Conservation (phyloP, 2,113 vertebrate genomes). For the Condylura cristata region DNA sequence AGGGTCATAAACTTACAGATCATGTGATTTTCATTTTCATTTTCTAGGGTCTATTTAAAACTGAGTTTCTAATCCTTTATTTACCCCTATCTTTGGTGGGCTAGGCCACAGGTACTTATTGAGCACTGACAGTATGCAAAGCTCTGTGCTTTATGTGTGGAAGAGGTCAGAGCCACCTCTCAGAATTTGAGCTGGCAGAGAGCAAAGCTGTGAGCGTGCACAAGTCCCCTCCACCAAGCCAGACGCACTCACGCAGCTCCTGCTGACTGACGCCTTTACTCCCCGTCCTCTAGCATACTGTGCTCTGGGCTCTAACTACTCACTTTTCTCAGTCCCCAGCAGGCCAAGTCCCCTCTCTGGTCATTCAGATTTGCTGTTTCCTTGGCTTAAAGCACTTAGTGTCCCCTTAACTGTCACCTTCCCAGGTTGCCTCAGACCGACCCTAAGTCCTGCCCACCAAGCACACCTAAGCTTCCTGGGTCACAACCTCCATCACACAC, state of each 20-base stretch:
- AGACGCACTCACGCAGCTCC: fast-evolving
- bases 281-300: neutral
- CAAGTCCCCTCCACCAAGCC: too few relatives aligned
- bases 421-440: neutral
- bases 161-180: neutral
- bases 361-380: neutral
- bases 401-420: neutral
- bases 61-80: neutral
- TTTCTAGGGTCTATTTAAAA: neutral
- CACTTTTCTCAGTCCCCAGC: neutral
- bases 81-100: neutral
- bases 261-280: neutral
- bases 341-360: neutral
- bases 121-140: conserved; percentile 5
- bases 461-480: neutral
- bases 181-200: neutral
- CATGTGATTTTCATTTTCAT: conserved; percentile 25
- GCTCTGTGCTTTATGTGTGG: neutral
- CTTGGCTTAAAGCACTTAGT: neutral
- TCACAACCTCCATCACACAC: fast-evolving
- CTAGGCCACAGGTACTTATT: neutral
- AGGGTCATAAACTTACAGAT: conserved; percentile 58
- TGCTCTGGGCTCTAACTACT: neutral
- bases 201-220: neutral
- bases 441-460: neutral